Evolutionary conservation across 1,140 invertebrate species (phyloP).

Genomic region (Conopomorpha cramerella): DNA sequence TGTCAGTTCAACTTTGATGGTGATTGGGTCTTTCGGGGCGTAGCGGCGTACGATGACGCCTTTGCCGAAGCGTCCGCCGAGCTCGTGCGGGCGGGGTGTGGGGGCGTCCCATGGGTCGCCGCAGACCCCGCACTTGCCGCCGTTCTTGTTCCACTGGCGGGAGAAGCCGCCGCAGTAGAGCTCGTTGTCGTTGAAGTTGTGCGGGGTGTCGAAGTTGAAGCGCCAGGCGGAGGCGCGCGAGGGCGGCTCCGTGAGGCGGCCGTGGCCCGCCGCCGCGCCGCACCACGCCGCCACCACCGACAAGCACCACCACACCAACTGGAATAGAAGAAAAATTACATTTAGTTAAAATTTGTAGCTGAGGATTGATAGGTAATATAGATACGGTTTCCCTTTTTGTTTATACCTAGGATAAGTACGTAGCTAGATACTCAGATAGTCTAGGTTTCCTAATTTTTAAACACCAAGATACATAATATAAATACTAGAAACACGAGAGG

Average conservation of each 20-base stretch:
- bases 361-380: too few species aligned
- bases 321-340: too few species aligned
- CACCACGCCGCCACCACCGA: neutral
- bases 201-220: conserved; percentile 73
- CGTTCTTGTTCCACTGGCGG: conserved; percentile 72
- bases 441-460: too few species aligned
- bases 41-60: conserved; percentile 74
- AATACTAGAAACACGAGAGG: too few species aligned
- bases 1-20: conserved; percentile 71
- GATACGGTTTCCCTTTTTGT: too few species aligned
- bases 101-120: conserved; percentile 75
- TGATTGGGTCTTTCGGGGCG: conserved; percentile 64
- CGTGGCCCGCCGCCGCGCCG: conserved; percentile 61
- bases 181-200: conserved; percentile 89
- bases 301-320: neutral
- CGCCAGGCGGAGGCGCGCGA: conserved; percentile 84
- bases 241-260: conserved; percentile 82
- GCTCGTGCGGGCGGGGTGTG: conserved; percentile 75
- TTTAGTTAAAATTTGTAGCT: too few species aligned
- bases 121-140: conserved; percentile 81
- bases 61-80: conserved; percentile 75
- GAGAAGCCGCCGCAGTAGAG: conserved; percentile 87
- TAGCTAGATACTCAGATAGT: too few species aligned
- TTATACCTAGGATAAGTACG: too few species aligned
- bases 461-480: too few species aligned